Conservation (phyloP, 1,140 invertebrate species). For the Venustaconcha ellipsiformis region DNA sequence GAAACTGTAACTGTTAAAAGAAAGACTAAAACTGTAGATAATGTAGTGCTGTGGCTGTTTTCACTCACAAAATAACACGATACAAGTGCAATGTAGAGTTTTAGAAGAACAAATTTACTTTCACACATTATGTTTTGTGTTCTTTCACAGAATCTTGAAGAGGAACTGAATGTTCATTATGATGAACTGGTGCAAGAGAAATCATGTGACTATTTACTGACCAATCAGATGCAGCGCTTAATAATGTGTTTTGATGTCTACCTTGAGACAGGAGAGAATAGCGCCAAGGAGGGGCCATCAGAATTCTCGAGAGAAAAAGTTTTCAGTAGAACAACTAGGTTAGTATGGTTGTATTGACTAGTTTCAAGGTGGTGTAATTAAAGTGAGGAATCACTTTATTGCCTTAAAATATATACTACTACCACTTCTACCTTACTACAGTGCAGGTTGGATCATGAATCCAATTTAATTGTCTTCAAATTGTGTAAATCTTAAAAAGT, state of each 20-base stretch:
- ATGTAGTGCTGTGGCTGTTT: too few species aligned
- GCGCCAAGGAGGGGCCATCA: constrained; percentile 70
- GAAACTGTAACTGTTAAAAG: too few species aligned
- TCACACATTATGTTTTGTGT: neutral
- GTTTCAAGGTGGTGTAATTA: too few species aligned
- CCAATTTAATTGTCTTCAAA: too few species aligned
- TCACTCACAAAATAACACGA: too few species aligned
- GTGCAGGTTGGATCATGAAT: too few species aligned
- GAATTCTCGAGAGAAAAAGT: constrained; percentile 85
- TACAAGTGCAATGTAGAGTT: too few species aligned
- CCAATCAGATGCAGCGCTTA: constrained; percentile 82
- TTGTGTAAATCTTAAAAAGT: too few species aligned
- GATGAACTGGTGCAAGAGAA: constrained; percentile 64
- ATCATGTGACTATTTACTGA: constrained; percentile 73
- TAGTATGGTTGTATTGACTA: constrained; percentile 6
- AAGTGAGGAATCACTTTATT: too few species aligned
- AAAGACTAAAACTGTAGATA: too few species aligned
- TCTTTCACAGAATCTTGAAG: constrained; percentile 77
- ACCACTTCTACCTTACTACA: too few species aligned
- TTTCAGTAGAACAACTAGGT: constrained; percentile 79
- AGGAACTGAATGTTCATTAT: constrained; percentile 79
- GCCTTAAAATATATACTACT: too few species aligned
- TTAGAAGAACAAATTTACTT: neutral
- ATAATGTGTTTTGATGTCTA: constrained; percentile 89
- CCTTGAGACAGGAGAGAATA: constrained; percentile 77